phyloP scores from a whole-genome alignment of 2,797 vertebrate species.

The Halcyon leucocephala region DNA sequence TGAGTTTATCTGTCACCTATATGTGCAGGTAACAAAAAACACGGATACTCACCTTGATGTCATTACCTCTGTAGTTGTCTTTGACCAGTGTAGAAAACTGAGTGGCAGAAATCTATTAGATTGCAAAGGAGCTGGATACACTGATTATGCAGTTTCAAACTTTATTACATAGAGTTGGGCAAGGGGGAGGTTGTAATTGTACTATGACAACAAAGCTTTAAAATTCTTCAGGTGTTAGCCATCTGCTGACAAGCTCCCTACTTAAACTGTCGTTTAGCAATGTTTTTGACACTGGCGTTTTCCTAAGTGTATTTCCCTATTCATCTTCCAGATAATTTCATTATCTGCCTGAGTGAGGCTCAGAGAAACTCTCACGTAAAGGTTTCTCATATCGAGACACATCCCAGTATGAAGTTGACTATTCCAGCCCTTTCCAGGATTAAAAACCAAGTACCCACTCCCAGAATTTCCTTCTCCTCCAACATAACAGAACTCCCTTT shows the following conservation, averaged over 20 bases:
- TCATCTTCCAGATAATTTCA: not conserved
- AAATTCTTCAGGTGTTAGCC: not conserved
- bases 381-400: not conserved
- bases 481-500: not conserved
- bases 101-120: not conserved
- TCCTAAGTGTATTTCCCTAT: not conserved
- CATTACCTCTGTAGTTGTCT: not conserved
- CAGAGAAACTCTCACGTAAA: not conserved
- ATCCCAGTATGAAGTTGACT: not conserved
- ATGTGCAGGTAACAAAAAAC: rapidly evolving
- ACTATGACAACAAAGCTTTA: not conserved
- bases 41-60: not conserved
- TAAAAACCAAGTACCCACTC: not conserved
- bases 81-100: rapidly evolving
- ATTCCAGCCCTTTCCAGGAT: not conserved
- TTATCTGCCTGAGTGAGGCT: not conserved
- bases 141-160: not conserved
- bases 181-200: not conserved
- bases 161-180: not conserved
- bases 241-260: not conserved
- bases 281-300: not conserved
- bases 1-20: rapidly evolving
- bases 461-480: not conserved
- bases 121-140: not conserved
- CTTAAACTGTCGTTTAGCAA: not conserved